Percentiles rank a stretch among this genome's conserved stretches.
These are phyloP conservation scores for Proterorhinus semilunaris DNA, from an alignment of 2,113 vertebrate species.

Conservation along the genomic window DNA sequence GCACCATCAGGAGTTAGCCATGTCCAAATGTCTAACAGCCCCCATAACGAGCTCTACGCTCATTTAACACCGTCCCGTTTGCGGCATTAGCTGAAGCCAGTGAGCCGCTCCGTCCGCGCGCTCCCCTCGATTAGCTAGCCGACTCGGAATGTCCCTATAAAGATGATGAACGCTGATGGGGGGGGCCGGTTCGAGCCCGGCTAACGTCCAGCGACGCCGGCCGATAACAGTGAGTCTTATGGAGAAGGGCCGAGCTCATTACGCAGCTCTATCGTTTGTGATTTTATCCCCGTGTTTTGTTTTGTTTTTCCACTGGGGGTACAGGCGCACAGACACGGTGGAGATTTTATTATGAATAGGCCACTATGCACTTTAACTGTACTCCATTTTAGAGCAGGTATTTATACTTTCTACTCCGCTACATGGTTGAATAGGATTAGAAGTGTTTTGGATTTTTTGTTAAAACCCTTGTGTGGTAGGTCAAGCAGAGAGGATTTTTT, in stretches of 20 bases:
- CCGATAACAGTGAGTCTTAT: background rate
- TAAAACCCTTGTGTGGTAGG: no score
- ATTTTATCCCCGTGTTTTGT: background rate
- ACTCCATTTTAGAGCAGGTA: no score
- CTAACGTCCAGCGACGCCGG: background rate
- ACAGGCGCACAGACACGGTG: no score
- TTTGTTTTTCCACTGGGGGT: background rate
- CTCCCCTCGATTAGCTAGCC: constrained; percentile 15
- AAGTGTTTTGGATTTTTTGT: no score
- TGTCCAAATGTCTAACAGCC: constrained; percentile 57
- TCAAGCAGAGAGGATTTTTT: no score
- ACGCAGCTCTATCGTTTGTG: background rate
- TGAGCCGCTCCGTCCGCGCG: constrained; percentile 23
- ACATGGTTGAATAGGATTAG: no score
- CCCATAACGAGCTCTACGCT: constrained; percentile 47
- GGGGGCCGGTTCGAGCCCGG: no score
- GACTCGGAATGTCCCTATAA: background rate
- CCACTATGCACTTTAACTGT: no score
- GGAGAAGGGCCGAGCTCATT: background rate
- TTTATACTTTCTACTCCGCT: no score
- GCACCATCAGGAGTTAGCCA: constrained; percentile 50
- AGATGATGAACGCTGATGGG: constrained; percentile 6
- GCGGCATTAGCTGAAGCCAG: constrained; percentile 35
- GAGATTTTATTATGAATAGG: background rate
- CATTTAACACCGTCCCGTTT: constrained; percentile 48